phyloP scores from a whole-genome alignment of 2,888 invertebrate species.

The Caenorhabditis macrosperma region DNA sequence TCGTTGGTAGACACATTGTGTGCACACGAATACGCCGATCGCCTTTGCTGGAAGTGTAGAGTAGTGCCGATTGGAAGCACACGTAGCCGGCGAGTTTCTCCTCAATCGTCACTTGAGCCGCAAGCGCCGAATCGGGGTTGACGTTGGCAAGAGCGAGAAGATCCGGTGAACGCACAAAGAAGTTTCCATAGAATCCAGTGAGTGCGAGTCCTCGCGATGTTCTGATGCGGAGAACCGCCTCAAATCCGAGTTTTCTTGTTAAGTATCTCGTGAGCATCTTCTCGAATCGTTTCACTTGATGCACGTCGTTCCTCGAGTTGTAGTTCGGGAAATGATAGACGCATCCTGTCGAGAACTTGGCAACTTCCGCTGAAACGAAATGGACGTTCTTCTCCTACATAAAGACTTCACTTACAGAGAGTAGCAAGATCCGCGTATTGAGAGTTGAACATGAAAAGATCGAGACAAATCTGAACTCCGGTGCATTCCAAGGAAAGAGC shows the following conservation, averaged over 20 bases:
- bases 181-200: constrained; percentile 99
- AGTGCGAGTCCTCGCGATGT: constrained; percentile 86
- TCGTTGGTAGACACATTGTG: constrained; percentile 94
- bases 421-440: constrained; percentile 96
- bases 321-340: constrained; percentile 91
- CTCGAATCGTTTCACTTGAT: constrained; percentile 87
- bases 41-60: constrained; percentile 95
- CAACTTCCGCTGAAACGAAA: constrained; percentile 87
- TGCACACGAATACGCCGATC: constrained; percentile 97
- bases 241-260: constrained; percentile 96
- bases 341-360: constrained; percentile 94
- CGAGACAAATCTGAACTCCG: constrained; percentile 85
- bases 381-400: too few species aligned
- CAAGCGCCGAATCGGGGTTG: constrained; percentile 97
- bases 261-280: constrained; percentile 90
- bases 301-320: constrained; percentile 82
- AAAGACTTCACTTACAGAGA: constrained; percentile 84
- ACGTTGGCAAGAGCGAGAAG: constrained; percentile 95
- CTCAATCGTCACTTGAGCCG: constrained; percentile 95
- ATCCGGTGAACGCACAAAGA: constrained; percentile 98
- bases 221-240: constrained; percentile 87
- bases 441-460: constrained; percentile 93
- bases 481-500: constrained; percentile 95
- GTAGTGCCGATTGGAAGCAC: constrained; percentile 96
- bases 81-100: constrained; percentile 90